Base-by-base conservation (phyloP, 2,113 vertebrate genomes). In the Neomonachus schauinslandi region DNA sequence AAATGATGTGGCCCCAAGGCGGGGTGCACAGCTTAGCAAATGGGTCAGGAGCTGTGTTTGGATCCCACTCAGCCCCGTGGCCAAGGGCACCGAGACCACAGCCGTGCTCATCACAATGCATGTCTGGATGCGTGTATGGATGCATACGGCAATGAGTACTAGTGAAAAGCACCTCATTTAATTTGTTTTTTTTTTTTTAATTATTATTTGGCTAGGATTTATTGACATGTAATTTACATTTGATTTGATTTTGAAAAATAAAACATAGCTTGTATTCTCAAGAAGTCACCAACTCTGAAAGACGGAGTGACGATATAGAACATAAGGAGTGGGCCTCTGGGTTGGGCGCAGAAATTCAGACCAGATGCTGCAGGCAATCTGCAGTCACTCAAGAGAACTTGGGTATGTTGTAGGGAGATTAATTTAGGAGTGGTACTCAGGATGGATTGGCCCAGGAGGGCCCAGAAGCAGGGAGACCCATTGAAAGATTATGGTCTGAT, bases 191-290 rank as follows among this genome's bases (percentile, higher is more conserved):
- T 82, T 80, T 46, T 82, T 80, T 46, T 69, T 16, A 33, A 16
- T 33, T n/a, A 36, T 18, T 84, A 80, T 63, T 81, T 26, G 18
- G 21, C 33, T 87, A 71, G 31, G 39, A 95, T 72, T 72, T 82
- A 87, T 77, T 90, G 51, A 61, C 42, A 31, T 2, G 31, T 71
- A 90, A 83, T 87, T 65, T 87, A 67, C 61, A 95, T 81, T 91
- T 77, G 8, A 77, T 82, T 80, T 72, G 21, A 77, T 93, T 90
- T 95, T 91, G 39, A 86, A 81, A 39, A 79, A 33, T 49, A 95
- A 76, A 80, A 69, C 28, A 42, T 83, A 91, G 49, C 39, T 88
- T 42, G 65, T 95, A 33, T 24, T 42, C 33, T 91, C n/a, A 61
- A 28, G 94, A 89, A 84, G 7, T 5, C 26, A 65, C 31, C 42